Percentiles rank a stretch among this genome's conserved stretches.
Evolutionary conservation across 1,140 invertebrate genomes (phyloP).

Genomic region (Halesus radiatus): DNA sequence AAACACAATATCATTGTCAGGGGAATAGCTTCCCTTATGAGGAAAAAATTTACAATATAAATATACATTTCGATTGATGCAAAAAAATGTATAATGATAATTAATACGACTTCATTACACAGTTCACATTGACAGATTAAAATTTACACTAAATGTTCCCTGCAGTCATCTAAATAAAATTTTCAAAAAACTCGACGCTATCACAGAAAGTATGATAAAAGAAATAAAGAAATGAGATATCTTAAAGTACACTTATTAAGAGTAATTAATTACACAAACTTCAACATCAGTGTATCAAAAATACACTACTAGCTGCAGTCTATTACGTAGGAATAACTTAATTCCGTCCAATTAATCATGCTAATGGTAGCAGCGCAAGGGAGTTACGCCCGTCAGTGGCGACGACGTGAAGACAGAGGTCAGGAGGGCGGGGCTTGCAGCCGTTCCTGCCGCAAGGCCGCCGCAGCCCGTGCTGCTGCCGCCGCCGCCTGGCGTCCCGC

Average conservation of each 20-base stretch:
- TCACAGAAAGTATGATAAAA: conserved; percentile 57
- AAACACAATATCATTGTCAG: conserved; percentile 52
- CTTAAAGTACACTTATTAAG: conserved; percentile 51
- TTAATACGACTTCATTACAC: conserved; percentile 52
- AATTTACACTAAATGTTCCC: conserved; percentile 50
- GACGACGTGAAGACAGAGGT: conserved; percentile 37
- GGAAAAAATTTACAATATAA: conserved; percentile 54
- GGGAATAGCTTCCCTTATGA: conserved; percentile 26
- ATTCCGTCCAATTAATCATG: conserved; percentile 12
- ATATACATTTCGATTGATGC: conserved; percentile 50
- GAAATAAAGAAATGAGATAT: conserved; percentile 53
- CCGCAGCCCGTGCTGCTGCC: conserved; percentile 66
- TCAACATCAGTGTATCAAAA: conserved; percentile 48
- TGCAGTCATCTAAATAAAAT: conserved; percentile 41
- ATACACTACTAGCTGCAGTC: conserved; percentile 51
- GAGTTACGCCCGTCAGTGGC: conserved; percentile 25
- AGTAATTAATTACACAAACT: conserved; percentile 46
- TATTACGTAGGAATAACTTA: conserved; percentile 16
- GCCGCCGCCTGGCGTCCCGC: conserved; percentile 73
- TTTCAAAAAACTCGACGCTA: conserved; percentile 53
- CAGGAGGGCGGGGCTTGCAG: conserved; percentile 55
- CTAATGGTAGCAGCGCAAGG: background rate
- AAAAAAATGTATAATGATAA: conserved; percentile 45
- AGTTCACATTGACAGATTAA: conserved; percentile 37
- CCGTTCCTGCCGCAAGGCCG: conserved; percentile 60